Evolutionary conservation across 2,797 vertebrate genomes (phyloP).

Genomic region (Hydrolagus colliei): DNA sequence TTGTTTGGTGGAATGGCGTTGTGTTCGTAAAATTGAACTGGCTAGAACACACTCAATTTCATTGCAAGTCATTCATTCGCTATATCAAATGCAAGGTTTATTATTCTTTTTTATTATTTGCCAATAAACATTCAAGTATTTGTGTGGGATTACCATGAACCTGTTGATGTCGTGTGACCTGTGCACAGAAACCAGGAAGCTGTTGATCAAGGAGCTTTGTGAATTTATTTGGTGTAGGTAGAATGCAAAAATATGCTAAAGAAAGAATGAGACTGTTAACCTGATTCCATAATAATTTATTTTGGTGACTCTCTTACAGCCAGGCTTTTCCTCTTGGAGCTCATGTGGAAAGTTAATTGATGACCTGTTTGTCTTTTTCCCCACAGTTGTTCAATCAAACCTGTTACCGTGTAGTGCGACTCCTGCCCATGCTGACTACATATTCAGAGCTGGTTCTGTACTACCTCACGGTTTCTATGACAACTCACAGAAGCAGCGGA

Average conservation of each 20-base stretch:
- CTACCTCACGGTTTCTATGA: slow-evolving; percentile 73
- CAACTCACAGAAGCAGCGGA: slow-evolving; percentile 77
- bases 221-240: background rate
- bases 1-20: too few species aligned
- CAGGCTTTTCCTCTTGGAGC: background rate
- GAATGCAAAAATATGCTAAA: too few species aligned
- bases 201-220: background rate
- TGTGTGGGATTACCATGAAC: too few species aligned
- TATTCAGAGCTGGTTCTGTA: slow-evolving; percentile 78
- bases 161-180: background rate
- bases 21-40: too few species aligned
- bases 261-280: background rate
- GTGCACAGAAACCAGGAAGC: background rate
- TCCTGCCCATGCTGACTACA: slow-evolving; percentile 75
- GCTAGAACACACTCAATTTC: too few species aligned
- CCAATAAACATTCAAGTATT: too few species aligned
- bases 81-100: too few species aligned
- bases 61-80: too few species aligned
- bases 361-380: background rate
- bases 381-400: slow-evolving; percentile 66
- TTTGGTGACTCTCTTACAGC: background rate
- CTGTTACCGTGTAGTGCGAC: slow-evolving; percentile 66
- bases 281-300: background rate
- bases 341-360: background rate
- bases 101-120: too few species aligned